Evolutionary conservation across 2,113 vertebrate genomes (phyloP), one percentile per base, ranked within the genome.

Genomic region (Caretta caretta): DNA sequence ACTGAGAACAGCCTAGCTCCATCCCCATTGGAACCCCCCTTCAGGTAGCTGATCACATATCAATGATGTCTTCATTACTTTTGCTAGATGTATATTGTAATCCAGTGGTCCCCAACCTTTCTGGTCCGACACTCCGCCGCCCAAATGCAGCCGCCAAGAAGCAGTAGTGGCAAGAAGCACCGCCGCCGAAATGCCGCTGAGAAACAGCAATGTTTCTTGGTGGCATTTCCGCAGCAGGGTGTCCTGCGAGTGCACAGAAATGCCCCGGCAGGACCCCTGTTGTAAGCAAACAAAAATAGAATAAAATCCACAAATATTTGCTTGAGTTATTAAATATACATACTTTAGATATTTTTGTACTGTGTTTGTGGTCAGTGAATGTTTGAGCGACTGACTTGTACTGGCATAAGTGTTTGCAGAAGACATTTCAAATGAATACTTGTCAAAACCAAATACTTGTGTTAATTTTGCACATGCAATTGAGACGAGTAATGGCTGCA

Each of bases 341-440:
- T 94, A 22, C 48, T 93, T 83, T 78, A 35, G 80, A 27, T 38
- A 1, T 72, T 25, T 56, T 80, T 94, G 89, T 84, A 4, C 4
- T 86, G 38, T 4, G 16, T 92, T 92, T 90, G 35, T 25, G 93
- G 90, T 95, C 83, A 89, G 85, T n/a, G 16, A 65, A 65, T 9
- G 4, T 65, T 65, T 65, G n/a, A 95, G 25, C 11, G 76, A 90
- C 4, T 90, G 72, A 92, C 69, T 89, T 92, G 84, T 84, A 83
- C 78, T 48, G 35, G 84, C 46, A 89, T 87, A 90, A 89, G 22
- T 87, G 24, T 93, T 72, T 86, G 53, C 56, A 62, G 72, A 83
- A 93, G 51, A 48, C 87, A 88, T 87, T 84, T 72, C 6, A 88
- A n/a, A 84, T 29, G 49, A 93, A 65, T 94, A 91, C 84, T 92